Evolutionary conservation across 2,797 vertebrate species (phyloP), one percentile per base, ranked within the genome.

Genomic region (Karalla daura): DNA sequence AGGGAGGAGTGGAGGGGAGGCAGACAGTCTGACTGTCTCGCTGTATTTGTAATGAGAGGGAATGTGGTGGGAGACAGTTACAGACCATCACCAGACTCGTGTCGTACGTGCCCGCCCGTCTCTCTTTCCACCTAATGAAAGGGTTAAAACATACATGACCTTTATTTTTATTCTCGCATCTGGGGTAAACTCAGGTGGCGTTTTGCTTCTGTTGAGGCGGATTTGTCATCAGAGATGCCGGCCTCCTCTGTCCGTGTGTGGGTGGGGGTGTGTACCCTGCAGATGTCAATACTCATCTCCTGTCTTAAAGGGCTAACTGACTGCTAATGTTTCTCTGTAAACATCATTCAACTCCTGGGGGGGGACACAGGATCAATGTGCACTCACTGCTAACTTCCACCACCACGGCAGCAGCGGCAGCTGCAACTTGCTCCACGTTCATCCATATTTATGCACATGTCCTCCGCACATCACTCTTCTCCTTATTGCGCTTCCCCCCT

Each of bases 31-130:
- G 91, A 78, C 87, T 85, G 89, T 89, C 86, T 93, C 78, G 75
- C 74, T 79, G 61, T 79, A 18, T 91, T 81, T 85, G 72, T 91
- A 90, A 91, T 91, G 89, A 93, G 84, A 92, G 90, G 87, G 86
- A 85, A 78, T 79, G 81, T 67, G 73, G 68, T 70, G 58, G 63
- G 78, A 86, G 81, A 63, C 72, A 11, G 74, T 79, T 72, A 67
- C 80, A 73, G 74, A 44, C 80, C 45, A 52, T 73, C 82, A 81
- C 82, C 85, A 80, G 74, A 70, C 76, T 44, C 37, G 1, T 71
- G 80, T 53, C 61, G 33, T 32, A 37, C 49, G 63, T 46, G 50
- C 78, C 65, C 46, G 63, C 27, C 32, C 45, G 44, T 74, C 56
- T 76, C 52, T 55, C 44, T 58, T 43, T 46, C 45, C 28, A n/a